phyloP scores from a whole-genome alignment of 2,113 vertebrate species.

The Chaetops frenatus region DNA sequence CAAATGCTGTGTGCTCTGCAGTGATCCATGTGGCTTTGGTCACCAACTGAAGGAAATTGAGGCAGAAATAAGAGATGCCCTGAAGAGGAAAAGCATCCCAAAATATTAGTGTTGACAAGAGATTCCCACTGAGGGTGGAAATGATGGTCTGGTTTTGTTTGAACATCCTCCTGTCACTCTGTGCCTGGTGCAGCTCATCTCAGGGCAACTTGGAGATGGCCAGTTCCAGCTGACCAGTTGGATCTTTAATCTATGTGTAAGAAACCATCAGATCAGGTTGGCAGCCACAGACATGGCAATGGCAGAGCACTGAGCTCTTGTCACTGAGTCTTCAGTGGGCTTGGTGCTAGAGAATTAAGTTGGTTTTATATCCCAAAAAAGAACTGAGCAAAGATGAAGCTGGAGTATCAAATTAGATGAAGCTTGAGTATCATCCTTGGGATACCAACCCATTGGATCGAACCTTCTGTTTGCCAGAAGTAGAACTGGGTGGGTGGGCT shows the following conservation, averaged over 20 bases:
- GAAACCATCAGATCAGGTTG: neutral
- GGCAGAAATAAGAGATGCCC: neutral
- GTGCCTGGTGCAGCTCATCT: neutral
- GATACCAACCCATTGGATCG: accelerated
- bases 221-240: neutral
- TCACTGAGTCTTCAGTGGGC: neutral
- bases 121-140: neutral
- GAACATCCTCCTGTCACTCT: neutral
- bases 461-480: neutral
- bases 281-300: accelerated
- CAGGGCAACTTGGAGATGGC: neutral
- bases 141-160: neutral
- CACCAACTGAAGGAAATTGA: neutral
- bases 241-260: neutral
- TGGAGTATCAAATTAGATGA: neutral
- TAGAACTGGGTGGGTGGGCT: neutral
- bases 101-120: neutral
- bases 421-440: neutral
- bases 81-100: neutral
- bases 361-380: neutral
- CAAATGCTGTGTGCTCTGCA: neutral
- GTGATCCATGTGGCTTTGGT: neutral
- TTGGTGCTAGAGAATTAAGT: neutral
- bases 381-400: neutral
- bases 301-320: neutral